Evolutionary conservation across 2,113 vertebrate genomes (phyloP).

Genomic region (Nicator chloris): DNA sequence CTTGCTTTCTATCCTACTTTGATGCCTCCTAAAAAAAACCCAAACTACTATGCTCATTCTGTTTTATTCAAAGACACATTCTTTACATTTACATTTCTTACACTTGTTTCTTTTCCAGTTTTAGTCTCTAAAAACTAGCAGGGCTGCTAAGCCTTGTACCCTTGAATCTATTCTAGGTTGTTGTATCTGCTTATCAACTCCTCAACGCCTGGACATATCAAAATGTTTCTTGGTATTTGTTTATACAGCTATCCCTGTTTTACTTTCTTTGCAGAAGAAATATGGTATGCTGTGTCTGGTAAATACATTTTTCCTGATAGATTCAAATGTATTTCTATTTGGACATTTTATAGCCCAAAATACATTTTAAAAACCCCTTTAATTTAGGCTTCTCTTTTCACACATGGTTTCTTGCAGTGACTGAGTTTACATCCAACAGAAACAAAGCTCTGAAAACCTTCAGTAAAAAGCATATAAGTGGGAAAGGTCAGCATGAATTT

Average conservation of each 20-base stretch:
- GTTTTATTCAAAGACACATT: neutral
- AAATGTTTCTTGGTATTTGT: neutral
- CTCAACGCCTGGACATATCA: neutral
- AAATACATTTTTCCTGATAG: neutral
- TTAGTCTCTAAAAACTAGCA: neutral
- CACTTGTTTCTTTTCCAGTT: neutral
- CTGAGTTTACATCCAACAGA: neutral
- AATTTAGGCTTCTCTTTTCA: neutral
- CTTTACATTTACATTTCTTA: neutral
- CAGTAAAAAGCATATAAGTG: neutral
- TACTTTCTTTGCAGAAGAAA: neutral
- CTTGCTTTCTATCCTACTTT: neutral
- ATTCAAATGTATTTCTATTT: neutral
- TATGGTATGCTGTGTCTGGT: neutral
- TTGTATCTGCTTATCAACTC: neutral
- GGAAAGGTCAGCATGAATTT: neutral
- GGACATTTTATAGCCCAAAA: neutral
- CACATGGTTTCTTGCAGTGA: neutral
- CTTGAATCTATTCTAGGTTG: neutral
- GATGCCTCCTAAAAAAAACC: neutral
- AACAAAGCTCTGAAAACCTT: neutral
- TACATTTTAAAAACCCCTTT: neutral
- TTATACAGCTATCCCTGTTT: neutral
- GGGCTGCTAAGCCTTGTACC: neutral
- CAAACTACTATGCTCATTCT: neutral